Evolutionary conservation across 2,888 invertebrate genomes (phyloP).

Genomic region (Hydriomena furcata): DNA sequence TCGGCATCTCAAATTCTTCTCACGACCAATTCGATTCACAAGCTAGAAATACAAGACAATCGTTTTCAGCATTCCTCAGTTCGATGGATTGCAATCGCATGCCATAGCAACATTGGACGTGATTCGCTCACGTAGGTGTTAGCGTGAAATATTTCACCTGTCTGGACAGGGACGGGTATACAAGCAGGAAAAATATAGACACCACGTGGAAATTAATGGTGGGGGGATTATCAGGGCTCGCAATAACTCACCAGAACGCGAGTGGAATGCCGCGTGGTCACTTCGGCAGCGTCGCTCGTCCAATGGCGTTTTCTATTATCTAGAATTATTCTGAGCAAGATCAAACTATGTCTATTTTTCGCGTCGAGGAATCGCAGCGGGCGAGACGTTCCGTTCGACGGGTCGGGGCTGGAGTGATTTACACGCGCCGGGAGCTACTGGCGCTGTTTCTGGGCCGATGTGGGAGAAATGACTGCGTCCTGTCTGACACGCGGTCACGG

Average conservation of each 20-base stretch:
- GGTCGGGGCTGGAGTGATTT: constrained; percentile 69
- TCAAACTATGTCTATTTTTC: constrained; percentile 78
- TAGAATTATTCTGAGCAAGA: constrained; percentile 71
- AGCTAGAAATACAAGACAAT: constrained; percentile 40
- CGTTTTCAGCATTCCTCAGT: constrained; percentile 19
- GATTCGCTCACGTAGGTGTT: constrained; percentile 57
- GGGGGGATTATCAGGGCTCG: constrained; percentile 43
- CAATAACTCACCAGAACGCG: constrained; percentile 77
- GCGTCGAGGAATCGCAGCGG: constrained; percentile 61
- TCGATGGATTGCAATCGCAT: constrained; percentile 28
- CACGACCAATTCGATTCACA: constrained; percentile 35
- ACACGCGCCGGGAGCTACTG: constrained; percentile 57
- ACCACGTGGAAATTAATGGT: constrained; percentile 45
- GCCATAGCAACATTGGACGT: constrained; percentile 28
- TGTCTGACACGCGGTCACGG: constrained; percentile 44
- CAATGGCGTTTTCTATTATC: constrained; percentile 71
- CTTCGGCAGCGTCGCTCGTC: constrained; percentile 56
- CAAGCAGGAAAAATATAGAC: constrained; percentile 42
- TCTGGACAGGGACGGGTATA: constrained; percentile 50
- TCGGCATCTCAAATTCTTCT: constrained; percentile 65
- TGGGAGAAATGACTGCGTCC: constrained; percentile 56
- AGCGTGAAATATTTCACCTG: constrained; percentile 65
- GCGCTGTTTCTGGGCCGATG: constrained; percentile 74
- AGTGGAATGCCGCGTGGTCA: constrained; percentile 49
- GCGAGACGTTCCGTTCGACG: constrained; percentile 60